Percentiles rank a stretch among this genome's conserved stretches.
These are phyloP conservation scores for Sarcophilus harrisii DNA, from an alignment of 2,797 vertebrate species.

Conservation along the genomic window DNA sequence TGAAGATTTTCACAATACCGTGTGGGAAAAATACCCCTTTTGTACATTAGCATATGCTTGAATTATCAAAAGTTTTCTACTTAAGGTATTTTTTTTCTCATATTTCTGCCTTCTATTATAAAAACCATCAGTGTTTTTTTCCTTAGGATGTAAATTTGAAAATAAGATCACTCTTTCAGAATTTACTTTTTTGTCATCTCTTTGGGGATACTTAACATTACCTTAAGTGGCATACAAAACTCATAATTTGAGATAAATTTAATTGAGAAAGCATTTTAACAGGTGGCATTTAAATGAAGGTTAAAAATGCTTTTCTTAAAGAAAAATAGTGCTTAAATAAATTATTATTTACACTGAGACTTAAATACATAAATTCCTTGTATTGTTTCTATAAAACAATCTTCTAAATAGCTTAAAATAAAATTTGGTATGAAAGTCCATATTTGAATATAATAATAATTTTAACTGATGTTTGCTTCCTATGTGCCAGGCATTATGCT, in stretches of 20 bases:
- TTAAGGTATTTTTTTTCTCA: not conserved
- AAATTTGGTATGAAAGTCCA: constrained; percentile 27
- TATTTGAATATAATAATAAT: constrained; percentile 6
- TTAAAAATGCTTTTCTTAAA: constrained; percentile 24
- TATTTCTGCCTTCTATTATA: not conserved
- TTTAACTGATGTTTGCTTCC: not conserved
- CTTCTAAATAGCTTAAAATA: constrained; percentile 2
- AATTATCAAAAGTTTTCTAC: not conserved
- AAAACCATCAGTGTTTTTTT: not conserved
- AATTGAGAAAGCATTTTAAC: not conserved
- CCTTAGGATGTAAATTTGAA: not conserved
- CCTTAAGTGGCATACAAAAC: not conserved
- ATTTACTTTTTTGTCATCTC: not conserved
- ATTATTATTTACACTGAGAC: constrained; percentile 17
- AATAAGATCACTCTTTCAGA: not conserved
- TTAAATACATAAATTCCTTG: constrained; percentile 23
- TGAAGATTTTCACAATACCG: not conserved
- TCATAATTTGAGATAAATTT: not conserved
- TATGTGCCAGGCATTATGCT: not conserved
- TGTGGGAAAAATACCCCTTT: not conserved
- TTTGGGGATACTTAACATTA: not conserved
- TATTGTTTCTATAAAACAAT: constrained; percentile 22
- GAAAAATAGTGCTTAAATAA: not conserved
- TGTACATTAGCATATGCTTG: not conserved
- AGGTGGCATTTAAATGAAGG: constrained; percentile 2